Base-by-base conservation (phyloP, 2,797 vertebrate species). In the Enteromius unitaeniatus region DNA sequence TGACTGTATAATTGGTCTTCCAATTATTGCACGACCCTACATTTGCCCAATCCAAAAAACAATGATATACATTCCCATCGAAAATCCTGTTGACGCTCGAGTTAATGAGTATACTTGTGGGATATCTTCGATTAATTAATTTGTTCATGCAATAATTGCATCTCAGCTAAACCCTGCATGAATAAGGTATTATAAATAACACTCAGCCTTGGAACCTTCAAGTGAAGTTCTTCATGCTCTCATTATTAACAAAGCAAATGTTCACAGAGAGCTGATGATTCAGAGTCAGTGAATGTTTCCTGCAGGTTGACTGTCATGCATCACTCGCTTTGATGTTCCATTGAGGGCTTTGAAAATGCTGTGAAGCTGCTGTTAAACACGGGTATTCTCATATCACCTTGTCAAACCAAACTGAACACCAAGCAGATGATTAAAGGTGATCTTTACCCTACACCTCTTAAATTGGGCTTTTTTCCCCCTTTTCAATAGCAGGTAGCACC, bases 81-180 rank as follows among this genome's bases (percentile, higher is more conserved):
- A 81, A 73, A 81, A 70, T 21, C 65, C 34, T n/a, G n/a, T n/a
- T n/a, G n/a, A n/a, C n/a, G n/a, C n/a, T n/a, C n/a, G n/a, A n/a
- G n/a, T n/a, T n/a, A n/a, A n/a, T n/a, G 74, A 78, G 67, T 72
- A 3, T 82, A 64, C 67, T 73, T 82, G 42, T 78, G 62, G 79
- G 79, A 73, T 67, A 31, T 70, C 53, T 79, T 73, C 23, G 26
- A 81, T 81, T 85, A 72, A 81, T 69, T 42, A 21, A 78, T 82
- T 72, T 2, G 23, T 78, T 85, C 72, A 47, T 28, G 10, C 67
- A 78, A 53, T 82, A 85, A 82, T 78, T 85, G 79, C 55, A 47
- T 64, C 67, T 58, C 62, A 26, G 40, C 77, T 73, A 67, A 78
- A 53, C n/a, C 74, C 55, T 3, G 1, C 45, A n/a, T 77, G 73